Evolutionary conservation across 2,113 vertebrate genomes (phyloP).

Genomic region (Lichenostomus cassidix): DNA sequence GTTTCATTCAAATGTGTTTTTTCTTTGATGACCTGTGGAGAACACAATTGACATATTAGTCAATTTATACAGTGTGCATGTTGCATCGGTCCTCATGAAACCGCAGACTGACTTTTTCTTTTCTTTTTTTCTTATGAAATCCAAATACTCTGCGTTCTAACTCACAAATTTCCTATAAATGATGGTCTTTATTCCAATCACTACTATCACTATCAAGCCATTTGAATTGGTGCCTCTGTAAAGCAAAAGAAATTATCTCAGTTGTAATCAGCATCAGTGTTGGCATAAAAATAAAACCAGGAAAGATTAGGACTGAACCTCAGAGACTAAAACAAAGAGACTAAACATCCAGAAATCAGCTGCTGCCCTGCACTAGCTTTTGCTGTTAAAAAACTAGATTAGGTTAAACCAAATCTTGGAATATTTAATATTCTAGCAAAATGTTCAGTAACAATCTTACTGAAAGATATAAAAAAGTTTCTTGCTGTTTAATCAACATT

Average conservation of each 20-base stretch:
- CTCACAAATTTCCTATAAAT: background rate
- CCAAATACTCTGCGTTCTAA: background rate
- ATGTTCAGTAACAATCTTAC: background rate
- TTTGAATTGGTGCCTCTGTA: background rate
- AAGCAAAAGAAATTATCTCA: background rate
- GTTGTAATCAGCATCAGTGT: background rate
- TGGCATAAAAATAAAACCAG: background rate
- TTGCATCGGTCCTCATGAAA: background rate
- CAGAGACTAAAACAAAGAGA: background rate
- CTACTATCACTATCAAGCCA: background rate
- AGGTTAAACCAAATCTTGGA: background rate
- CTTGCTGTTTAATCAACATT: background rate
- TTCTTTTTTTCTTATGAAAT: background rate
- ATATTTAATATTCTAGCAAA: background rate
- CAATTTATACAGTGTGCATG: background rate
- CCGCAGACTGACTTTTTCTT: background rate
- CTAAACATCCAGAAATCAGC: background rate
- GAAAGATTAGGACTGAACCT: background rate
- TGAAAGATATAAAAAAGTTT: background rate
- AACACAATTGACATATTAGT: background rate
- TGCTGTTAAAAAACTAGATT: background rate
- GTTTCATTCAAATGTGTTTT: constrained; percentile 68
- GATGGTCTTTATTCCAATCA: background rate
- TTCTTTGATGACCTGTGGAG: constrained; percentile 74
- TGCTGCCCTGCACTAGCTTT: background rate